Evolutionary conservation across 2,113 vertebrate species (phyloP).

Genomic region (Xyliphius kryptos): DNA sequence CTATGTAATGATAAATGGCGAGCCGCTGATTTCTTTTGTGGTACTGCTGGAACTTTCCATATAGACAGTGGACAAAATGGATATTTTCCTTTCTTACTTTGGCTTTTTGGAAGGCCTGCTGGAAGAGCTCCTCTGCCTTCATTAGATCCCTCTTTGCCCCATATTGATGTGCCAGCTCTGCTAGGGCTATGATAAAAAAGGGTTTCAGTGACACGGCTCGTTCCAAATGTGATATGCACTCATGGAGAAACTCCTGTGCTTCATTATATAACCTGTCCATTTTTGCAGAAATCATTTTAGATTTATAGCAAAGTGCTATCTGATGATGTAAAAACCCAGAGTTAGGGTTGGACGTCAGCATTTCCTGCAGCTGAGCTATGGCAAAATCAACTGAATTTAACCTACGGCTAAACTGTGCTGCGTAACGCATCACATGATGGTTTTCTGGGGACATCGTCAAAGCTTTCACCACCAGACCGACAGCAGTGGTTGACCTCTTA

Average conservation of each 20-base stretch:
- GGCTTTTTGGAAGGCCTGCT: conserved; percentile 17
- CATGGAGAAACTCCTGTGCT: neutral
- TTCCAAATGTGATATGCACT: conserved; percentile 19
- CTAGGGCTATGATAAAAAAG: conserved; percentile 12
- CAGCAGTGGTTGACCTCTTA: conserved; percentile 36
- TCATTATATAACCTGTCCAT: neutral
- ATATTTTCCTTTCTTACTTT: neutral
- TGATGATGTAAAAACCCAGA: conserved; percentile 63
- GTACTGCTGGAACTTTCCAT: conserved; percentile 24
- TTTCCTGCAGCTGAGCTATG: conserved; percentile 50
- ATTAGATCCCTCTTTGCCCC: neutral
- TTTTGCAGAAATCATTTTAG: neutral
- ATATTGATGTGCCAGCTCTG: conserved; percentile 25
- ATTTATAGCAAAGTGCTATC: conserved; percentile 61
- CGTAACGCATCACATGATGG: conserved; percentile 59
- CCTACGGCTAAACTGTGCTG: conserved; percentile 63
- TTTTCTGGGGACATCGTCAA: conserved; percentile 52
- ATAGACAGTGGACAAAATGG: neutral
- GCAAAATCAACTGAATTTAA: conserved; percentile 42
- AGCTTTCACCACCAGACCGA: conserved; percentile 54
- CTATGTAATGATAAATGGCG: conserved; percentile 32
- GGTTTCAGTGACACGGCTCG: conserved; percentile 13
- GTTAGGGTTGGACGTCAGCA: conserved; percentile 46
- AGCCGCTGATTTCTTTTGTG: conserved; percentile 6
- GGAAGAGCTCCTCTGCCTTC: conserved; percentile 32